Percentiles rank a stretch among this genome's conserved stretches.
These are phyloP conservation scores for Scopus umbretta DNA, from an alignment of 2,113 vertebrate species.

Conservation along the genomic window DNA sequence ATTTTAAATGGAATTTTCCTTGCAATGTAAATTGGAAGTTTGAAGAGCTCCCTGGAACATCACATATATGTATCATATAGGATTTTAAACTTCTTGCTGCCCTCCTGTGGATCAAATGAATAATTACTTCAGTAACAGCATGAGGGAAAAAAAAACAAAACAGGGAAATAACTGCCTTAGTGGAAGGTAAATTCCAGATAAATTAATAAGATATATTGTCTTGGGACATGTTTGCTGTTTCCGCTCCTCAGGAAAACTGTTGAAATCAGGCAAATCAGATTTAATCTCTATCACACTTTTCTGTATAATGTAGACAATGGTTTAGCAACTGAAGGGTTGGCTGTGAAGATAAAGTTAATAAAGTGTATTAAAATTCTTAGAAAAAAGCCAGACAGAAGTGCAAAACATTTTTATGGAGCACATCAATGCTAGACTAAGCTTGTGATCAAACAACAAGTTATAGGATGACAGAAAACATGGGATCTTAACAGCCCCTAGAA, in stretches of 20 bases:
- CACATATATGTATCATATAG: rapidly evolving
- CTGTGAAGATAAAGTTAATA: background rate
- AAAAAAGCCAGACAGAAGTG: background rate
- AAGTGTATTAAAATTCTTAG: background rate
- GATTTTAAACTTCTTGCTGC: constrained; percentile 22
- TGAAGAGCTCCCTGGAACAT: background rate
- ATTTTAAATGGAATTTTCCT: background rate
- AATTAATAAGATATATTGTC: background rate
- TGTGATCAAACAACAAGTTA: background rate
- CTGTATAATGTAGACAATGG: background rate
- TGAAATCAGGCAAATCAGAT: background rate
- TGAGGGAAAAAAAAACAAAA: background rate
- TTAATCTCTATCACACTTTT: background rate
- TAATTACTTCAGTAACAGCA: background rate
- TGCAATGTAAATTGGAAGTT: background rate
- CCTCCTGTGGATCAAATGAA: constrained; percentile 22
- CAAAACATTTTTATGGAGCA: background rate
- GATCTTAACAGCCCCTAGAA: background rate
- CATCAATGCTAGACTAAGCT: background rate
- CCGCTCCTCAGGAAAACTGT: background rate
- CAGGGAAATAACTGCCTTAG: background rate
- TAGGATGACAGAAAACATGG: background rate
- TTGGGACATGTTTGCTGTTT: background rate
- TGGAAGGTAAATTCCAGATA: background rate
- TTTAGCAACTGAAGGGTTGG: background rate